These are phyloP conservation scores for Perca fluviatilis DNA, from an alignment of 2,113 vertebrate species.

Conservation along the genomic window DNA sequence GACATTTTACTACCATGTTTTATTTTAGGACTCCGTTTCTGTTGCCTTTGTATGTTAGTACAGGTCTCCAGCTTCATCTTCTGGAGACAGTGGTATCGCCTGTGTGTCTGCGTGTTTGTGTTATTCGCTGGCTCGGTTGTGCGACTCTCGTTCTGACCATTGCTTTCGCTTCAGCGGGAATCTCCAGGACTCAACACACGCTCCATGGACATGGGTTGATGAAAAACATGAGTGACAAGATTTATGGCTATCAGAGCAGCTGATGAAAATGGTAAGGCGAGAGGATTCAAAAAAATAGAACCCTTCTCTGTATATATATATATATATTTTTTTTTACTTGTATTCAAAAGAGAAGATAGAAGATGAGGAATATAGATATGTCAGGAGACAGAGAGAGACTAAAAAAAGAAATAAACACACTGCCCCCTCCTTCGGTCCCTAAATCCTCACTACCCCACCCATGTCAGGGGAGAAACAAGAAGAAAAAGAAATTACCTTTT, in stretches of 20 bases:
- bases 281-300: slow-evolving; percentile 61
- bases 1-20: slow-evolving; percentile 55
- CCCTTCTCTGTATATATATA: background rate
- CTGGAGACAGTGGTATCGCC: slow-evolving; percentile 22
- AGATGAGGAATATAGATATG: slow-evolving; percentile 71
- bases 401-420: slow-evolving; percentile 70
- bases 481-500: slow-evolving; percentile 35
- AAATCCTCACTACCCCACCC: slow-evolving; percentile 45
- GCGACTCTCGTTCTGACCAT: slow-evolving; percentile 68
- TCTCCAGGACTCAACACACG: slow-evolving; percentile 73
- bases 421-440: slow-evolving; percentile 23
- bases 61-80: slow-evolving; percentile 45
- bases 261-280: slow-evolving; percentile 78
- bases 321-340: slow-evolving; percentile 60
- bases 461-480: slow-evolving; percentile 33
- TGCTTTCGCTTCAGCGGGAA: slow-evolving; percentile 74
- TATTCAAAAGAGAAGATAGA: slow-evolving; percentile 71
- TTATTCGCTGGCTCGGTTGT: slow-evolving; percentile 52
- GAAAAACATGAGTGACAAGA: slow-evolving; percentile 88
- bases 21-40: slow-evolving; percentile 46
- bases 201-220: slow-evolving; percentile 81
- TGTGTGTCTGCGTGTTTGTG: slow-evolving; percentile 37
- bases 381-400: slow-evolving; percentile 62
- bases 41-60: slow-evolving; percentile 38
- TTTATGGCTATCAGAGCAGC: slow-evolving; percentile 84